phyloP scores from a whole-genome alignment of 2,888 invertebrate species.

The Acrobasis suavella region DNA sequence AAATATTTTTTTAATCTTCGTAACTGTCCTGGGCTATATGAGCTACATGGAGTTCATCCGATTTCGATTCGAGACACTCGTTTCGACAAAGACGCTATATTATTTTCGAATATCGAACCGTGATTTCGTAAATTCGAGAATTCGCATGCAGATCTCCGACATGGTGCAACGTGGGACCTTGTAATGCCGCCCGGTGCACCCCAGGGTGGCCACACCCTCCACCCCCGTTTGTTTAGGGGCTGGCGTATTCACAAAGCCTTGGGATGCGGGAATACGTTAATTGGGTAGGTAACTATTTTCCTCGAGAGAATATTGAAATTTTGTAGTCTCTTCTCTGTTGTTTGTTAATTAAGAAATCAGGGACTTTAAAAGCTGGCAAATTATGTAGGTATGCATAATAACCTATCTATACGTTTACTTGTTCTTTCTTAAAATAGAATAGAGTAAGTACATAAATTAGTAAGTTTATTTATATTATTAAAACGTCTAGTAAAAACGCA shows the following conservation, averaged over 20 bases:
- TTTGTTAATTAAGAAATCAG: background rate
- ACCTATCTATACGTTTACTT: no score
- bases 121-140: slow-evolving; percentile 67
- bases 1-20: no score
- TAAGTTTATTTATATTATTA: background rate
- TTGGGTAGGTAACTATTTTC: slow-evolving; percentile 50
- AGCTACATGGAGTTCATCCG: background rate
- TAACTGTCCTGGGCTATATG: no score
- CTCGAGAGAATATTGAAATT: slow-evolving; percentile 12
- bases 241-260: slow-evolving; percentile 41
- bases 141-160: slow-evolving; percentile 71
- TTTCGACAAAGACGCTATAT: slow-evolving; percentile 48
- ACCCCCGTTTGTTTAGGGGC: slow-evolving; percentile 36
- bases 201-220: slow-evolving; percentile 34
- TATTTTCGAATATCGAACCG: slow-evolving; percentile 60
- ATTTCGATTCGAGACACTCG: slow-evolving; percentile 25
- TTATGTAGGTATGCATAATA: no score
- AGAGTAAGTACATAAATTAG: background rate
- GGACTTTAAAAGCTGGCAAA: background rate
- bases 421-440: no score
- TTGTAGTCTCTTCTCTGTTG: background rate
- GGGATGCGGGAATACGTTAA: slow-evolving; percentile 51
- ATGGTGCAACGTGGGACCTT: slow-evolving; percentile 54
- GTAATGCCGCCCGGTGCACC: slow-evolving; percentile 51
- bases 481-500: background rate